These are phyloP conservation scores for Potamilus streckersoni DNA, from an alignment of 1,140 invertebrate genomes.

Conservation along the genomic window DNA sequence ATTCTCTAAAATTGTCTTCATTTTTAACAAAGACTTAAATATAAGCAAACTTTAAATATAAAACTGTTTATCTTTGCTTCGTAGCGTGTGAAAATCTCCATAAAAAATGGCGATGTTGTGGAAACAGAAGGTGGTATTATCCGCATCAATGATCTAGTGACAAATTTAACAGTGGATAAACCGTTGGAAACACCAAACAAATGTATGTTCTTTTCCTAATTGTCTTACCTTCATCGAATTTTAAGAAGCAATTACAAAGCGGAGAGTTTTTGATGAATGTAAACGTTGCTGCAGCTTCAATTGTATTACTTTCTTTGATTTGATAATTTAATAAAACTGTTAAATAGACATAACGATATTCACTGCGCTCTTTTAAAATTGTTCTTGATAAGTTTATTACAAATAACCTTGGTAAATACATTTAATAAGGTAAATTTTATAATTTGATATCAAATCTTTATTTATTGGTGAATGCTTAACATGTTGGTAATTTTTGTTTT, in stretches of 20 bases:
- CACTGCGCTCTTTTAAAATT: background rate
- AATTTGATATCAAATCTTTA: background rate
- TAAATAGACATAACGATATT: background rate
- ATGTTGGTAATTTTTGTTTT: background rate
- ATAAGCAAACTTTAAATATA: no score
- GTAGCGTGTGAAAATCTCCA: background rate
- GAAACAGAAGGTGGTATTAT: conserved; percentile 23
- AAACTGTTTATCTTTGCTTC: background rate
- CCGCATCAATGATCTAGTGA: conserved; percentile 14
- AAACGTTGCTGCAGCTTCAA: background rate
- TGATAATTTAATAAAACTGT: background rate
- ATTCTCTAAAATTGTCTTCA: no score
- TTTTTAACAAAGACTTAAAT: no score
- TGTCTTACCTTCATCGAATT: background rate
- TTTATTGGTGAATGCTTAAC: background rate
- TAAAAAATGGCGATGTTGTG: conserved; percentile 18
- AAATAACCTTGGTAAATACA: no score
- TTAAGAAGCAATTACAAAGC: background rate
- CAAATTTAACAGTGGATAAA: conserved; percentile 11
- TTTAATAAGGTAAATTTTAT: no score
- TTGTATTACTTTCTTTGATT: background rate
- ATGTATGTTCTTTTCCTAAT: conserved; percentile 9
- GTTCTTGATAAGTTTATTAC: background rate
- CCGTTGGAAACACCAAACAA: conserved; percentile 16
- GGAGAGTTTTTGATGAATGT: background rate